phyloP scores from a whole-genome alignment of 2,113 vertebrate genomes.

The Rhegmatorhina hoffmannsi region DNA sequence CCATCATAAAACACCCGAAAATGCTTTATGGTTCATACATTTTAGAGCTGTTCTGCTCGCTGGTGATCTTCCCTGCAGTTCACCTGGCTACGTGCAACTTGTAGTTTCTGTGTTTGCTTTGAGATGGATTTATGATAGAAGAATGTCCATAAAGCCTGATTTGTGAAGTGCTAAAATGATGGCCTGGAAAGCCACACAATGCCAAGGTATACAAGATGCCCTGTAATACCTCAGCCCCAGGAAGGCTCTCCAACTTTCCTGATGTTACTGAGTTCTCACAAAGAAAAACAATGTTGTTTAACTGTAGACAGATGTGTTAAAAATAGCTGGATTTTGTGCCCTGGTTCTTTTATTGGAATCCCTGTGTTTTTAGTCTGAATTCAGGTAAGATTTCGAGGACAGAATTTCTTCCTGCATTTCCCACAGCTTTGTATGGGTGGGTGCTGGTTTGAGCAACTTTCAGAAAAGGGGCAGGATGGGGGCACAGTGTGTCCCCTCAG shows the following conservation, averaged over 20 bases:
- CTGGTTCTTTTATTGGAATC: neutral
- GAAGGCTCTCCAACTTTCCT: slow-evolving; percentile 29
- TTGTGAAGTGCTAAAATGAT: slow-evolving; percentile 66
- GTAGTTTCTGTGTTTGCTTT: slow-evolving; percentile 36
- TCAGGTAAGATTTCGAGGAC: neutral
- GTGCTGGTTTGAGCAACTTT: neutral
- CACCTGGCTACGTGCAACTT: slow-evolving; percentile 25
- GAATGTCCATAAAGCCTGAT: slow-evolving; percentile 62
- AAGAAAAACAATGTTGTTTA: slow-evolving; percentile 34
- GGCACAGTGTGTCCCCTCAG: neutral
- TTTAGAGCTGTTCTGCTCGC: neutral
- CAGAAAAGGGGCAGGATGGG: neutral
- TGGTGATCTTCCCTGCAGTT: neutral
- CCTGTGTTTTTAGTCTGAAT: neutral
- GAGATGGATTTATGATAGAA: slow-evolving; percentile 14
- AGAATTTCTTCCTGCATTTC: neutral
- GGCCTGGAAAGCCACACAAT: slow-evolving; percentile 51
- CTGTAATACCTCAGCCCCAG: neutral
- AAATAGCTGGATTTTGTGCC: neutral
- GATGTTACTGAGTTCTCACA: slow-evolving; percentile 39
- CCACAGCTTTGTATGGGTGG: neutral
- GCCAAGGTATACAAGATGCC: slow-evolving; percentile 62
- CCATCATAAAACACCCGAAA: slow-evolving; percentile 23
- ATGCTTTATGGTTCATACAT: neutral
- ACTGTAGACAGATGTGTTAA: slow-evolving; percentile 7